These are phyloP conservation scores for Riparia riparia DNA, from an alignment of 2,113 vertebrate species.

Conservation along the genomic window DNA sequence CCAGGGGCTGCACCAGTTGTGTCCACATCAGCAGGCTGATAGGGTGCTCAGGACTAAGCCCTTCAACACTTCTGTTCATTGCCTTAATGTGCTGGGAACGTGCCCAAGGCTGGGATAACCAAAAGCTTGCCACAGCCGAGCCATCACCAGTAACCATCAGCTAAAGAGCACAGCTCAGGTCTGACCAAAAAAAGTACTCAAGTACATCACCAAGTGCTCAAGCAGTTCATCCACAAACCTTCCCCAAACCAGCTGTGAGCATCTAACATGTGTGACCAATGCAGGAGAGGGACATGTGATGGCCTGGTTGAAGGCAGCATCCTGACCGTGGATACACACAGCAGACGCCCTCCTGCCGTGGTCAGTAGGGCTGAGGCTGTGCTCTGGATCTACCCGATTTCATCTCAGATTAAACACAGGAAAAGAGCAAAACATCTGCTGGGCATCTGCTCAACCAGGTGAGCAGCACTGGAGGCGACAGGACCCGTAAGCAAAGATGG, in stretches of 20 bases:
- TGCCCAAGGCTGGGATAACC: background rate
- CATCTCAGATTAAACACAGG: background rate
- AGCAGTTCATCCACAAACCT: background rate
- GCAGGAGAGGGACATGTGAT: fast-evolving
- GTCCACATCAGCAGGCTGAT: background rate
- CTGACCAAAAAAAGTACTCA: background rate
- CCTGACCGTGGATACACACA: background rate
- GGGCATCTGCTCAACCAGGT: background rate
- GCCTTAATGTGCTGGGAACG: background rate
- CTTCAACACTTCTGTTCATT: background rate
- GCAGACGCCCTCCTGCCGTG: background rate
- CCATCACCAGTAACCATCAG: background rate
- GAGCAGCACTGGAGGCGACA: background rate
- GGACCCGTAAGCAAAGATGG: background rate
- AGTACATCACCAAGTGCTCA: background rate
- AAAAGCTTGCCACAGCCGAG: background rate
- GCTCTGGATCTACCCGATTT: background rate
- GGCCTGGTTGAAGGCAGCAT: background rate
- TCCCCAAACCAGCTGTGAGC: background rate
- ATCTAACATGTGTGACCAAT: background rate
- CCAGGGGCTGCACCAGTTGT: background rate
- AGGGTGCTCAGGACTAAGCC: background rate
- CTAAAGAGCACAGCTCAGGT: background rate
- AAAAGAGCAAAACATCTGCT: background rate
- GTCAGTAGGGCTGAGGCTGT: fast-evolving